Percentiles rank a stretch among this genome's conserved stretches.
These are phyloP conservation scores for Belgica antarctica DNA, from an alignment of 2,888 invertebrate genomes.

Conservation along the genomic window DNA sequence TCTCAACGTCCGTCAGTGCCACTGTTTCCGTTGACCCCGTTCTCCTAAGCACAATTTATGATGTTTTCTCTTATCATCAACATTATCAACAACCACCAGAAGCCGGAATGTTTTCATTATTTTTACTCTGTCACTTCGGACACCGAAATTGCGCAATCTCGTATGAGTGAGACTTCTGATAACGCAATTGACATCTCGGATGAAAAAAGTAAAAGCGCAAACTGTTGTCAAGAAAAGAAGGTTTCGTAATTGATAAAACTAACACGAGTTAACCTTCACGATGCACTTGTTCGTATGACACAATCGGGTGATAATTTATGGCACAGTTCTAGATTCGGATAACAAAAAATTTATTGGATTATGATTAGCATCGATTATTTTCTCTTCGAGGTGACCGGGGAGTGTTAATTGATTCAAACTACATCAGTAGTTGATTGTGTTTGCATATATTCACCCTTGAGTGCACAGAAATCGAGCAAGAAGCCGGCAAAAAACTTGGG, in stretches of 20 bases:
- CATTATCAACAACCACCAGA: neutral
- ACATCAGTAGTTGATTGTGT: neutral
- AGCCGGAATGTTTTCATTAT: no score
- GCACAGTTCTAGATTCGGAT: no score
- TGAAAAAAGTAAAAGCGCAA: no score
- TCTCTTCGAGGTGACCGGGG: neutral
- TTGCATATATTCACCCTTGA: neutral
- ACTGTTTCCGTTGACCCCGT: no score
- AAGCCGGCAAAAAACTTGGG: slow-evolving; percentile 20
- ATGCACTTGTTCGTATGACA: neutral
- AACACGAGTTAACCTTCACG: neutral
- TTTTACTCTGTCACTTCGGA: neutral
- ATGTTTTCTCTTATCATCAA: slow-evolving; percentile 7
- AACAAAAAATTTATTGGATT: neutral
- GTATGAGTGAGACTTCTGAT: neutral
- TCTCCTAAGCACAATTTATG: neutral
- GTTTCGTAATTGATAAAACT: slow-evolving; percentile 1
- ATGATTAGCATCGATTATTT: neutral
- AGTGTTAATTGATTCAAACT: no score
- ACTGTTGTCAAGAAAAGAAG: neutral
- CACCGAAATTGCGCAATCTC: neutral
- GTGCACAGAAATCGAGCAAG: slow-evolving; percentile 26
- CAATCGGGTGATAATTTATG: neutral
- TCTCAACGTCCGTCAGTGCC: no score
- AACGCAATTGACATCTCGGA: neutral